These are phyloP conservation scores for Periparus ater DNA, from an alignment of 2,797 vertebrate genomes.

Conservation along the genomic window DNA sequence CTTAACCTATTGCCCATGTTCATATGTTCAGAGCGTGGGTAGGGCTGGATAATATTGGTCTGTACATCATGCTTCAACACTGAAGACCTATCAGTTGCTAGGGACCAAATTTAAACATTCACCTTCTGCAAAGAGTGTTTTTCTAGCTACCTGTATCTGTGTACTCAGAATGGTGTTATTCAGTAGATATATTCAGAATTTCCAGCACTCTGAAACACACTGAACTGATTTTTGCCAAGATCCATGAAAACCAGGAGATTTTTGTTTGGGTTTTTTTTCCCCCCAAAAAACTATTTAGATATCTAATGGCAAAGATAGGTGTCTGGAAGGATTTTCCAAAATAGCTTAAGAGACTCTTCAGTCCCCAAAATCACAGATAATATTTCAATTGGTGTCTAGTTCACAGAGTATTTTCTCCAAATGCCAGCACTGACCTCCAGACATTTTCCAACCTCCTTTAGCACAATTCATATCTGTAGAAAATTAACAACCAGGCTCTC, in stretches of 20 bases:
- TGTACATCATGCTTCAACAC: background rate
- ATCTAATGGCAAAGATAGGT: background rate
- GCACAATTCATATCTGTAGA: background rate
- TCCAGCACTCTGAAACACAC: background rate
- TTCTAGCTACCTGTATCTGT: background rate
- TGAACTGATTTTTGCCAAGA: background rate
- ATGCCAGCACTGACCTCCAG: background rate
- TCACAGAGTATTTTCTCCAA: background rate
- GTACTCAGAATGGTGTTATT: background rate
- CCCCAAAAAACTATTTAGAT: background rate
- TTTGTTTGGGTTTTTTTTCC: background rate
- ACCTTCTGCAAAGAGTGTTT: background rate
- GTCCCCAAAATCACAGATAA: background rate
- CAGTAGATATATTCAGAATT: background rate
- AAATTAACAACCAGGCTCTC: background rate
- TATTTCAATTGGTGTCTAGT: background rate
- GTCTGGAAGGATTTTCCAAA: background rate
- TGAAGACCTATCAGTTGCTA: background rate
- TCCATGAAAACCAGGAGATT: background rate
- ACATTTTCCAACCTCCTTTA: background rate
- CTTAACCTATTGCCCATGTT: background rate
- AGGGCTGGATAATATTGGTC: background rate
- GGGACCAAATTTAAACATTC: background rate
- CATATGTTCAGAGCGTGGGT: background rate
- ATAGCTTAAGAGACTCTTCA: background rate